A percentile compares a stretch with the other conserved stretches of the same genome.
These are phyloP conservation scores for Tribolium freemani DNA, from an alignment of 2,888 invertebrate species.

Conservation along the genomic window DNA sequence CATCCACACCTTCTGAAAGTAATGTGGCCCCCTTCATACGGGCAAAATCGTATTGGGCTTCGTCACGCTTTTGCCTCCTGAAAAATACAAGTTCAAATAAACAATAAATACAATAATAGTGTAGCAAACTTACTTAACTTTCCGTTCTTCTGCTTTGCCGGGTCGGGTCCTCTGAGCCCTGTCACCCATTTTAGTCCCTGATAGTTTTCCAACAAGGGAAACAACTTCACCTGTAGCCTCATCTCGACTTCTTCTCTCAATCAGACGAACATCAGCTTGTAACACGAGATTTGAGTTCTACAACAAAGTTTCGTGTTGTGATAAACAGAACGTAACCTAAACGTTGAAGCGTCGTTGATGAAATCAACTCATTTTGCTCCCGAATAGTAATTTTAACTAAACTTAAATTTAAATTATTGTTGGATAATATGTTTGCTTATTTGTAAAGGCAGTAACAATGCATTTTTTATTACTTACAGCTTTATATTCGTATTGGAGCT, in stretches of 20 bases:
- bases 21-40: slow-evolving; percentile 90
- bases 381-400: neutral
- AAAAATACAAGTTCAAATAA: slow-evolving; percentile 8
- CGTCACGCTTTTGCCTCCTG: slow-evolving; percentile 90
- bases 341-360: slow-evolving; percentile 40
- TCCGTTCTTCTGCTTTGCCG: slow-evolving; percentile 92
- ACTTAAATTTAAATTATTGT: neutral
- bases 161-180: slow-evolving; percentile 93
- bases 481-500: slow-evolving; percentile 99
- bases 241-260: slow-evolving; percentile 96
- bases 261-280: slow-evolving; percentile 98
- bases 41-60: slow-evolving; percentile 92
- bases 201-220: slow-evolving; percentile 92
- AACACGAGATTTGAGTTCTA: slow-evolving; percentile 99
- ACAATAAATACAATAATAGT: neutral
- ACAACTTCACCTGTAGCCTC: slow-evolving; percentile 99
- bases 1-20: slow-evolving; percentile 90
- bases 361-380: neutral
- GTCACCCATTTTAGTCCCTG: slow-evolving; percentile 96
- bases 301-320: slow-evolving; percentile 21
- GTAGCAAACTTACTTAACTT: slow-evolving; percentile 82
- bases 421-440: neutral
- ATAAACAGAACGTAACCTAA: slow-evolving; percentile 50
- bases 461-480: slow-evolving; percentile 79
- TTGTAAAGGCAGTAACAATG: slow-evolving; percentile 13